Base-by-base conservation (phyloP, 2,888 invertebrate species). In the Philereme vetulata region DNA sequence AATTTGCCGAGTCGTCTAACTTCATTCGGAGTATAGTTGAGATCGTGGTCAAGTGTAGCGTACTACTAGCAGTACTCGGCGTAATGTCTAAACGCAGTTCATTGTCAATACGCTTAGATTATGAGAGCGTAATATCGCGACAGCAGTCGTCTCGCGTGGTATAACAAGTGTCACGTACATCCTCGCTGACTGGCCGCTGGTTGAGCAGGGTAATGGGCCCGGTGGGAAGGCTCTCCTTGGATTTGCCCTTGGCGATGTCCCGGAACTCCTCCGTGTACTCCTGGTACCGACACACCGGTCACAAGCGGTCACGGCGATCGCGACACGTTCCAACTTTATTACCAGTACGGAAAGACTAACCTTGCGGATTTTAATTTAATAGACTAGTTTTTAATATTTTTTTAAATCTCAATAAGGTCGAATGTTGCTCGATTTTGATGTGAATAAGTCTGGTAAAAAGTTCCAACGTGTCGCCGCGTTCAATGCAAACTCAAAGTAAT, bases 211-310 rank as follows among this genome's bases (percentile, higher is more conserved):
- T 98, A 92, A 98, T 98, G 89, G 96, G 96, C 75, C 97, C 97
- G 79, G 97, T 96, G 76, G 97, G 97, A 75, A 97, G 94, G 78
- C 97, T 96, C 93, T 97, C 97, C 95, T 97, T 97, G 77, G 96
- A 96, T 93, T 97, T 97, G 85, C 97, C 97, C 93, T 97, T 98
- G 86, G 97, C 96, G 93, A 98, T 98, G 93, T 98, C 98, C 84
- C 98, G 95, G 93, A 98, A 98, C 93, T 98, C 98, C 94, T 98
- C 98, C 76, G 97, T 97, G 93, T 98, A 98, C 93, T 98, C 98
- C 98, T 98, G 94, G 77, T 65, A 76, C 76, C 79, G 80, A 80
- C 90, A 92, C 81, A 83, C 78, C 78, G 78, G 84, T 84, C 82
- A 86, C 87, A 88, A 84, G 90, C 92, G 92, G 87, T 86, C 90